Percentiles rank a stretch among this genome's conserved stretches.
Conservation (phyloP, 1,140 invertebrate genomes). For the Drosophila tropicalis region DNA sequence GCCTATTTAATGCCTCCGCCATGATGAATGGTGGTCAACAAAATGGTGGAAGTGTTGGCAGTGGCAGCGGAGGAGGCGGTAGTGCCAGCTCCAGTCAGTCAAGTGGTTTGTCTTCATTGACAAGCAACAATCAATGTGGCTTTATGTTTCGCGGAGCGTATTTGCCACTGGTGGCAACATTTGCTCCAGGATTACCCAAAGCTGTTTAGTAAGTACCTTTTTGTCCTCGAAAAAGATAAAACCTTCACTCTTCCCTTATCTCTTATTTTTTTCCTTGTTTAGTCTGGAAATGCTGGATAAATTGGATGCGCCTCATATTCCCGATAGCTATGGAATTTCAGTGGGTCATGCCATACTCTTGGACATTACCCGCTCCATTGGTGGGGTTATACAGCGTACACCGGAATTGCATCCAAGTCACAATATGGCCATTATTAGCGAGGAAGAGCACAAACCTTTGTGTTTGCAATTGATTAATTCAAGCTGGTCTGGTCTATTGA, state of each 20-base stretch:
- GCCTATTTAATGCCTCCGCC: constrained; percentile 86
- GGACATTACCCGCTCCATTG: constrained; percentile 92
- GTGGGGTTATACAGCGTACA: constrained; percentile 75
- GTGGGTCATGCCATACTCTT: constrained; percentile 96
- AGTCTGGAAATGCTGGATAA: constrained; percentile 98
- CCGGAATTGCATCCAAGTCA: constrained; percentile 73
- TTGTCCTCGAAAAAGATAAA: background rate
- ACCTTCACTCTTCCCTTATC: background rate
- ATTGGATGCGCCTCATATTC: constrained; percentile 94
- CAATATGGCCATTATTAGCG: constrained; percentile 83
- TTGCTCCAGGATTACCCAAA: constrained; percentile 93
- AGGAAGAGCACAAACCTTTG: constrained; percentile 85
- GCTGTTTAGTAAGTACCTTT: constrained; percentile 91
- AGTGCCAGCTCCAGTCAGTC: constrained; percentile 30
- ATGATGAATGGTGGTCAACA: constrained; percentile 85
- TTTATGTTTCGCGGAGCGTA: constrained; percentile 96
- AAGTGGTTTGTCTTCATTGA: constrained; percentile 51
- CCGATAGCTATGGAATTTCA: constrained; percentile 97
- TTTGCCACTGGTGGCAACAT: constrained; percentile 93
- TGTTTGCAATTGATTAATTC: constrained; percentile 94
- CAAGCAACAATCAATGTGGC: constrained; percentile 90
- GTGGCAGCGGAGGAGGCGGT: constrained; percentile 15
- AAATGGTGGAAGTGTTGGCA: constrained; percentile 70
- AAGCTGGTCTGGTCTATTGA: constrained; percentile 96
- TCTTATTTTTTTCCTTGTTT: constrained; percentile 42